Evolutionary conservation across 2,797 vertebrate genomes (phyloP).

Genomic region (Bradypodion pumilum): DNA sequence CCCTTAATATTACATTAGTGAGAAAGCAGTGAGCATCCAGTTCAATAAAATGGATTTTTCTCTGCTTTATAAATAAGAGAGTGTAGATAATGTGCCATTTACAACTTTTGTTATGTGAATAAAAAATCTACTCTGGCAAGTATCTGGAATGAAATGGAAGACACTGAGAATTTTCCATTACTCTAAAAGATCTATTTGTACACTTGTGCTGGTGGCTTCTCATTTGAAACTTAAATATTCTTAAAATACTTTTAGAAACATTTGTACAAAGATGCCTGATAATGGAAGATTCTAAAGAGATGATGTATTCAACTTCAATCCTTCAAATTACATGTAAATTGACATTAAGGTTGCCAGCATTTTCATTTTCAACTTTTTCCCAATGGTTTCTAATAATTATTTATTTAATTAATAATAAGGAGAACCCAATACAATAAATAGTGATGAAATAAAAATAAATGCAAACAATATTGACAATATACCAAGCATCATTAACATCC

Average conservation of each 20-base stretch:
- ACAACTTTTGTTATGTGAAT: slow-evolving; percentile 51
- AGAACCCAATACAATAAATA: too few species aligned
- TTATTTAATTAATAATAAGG: background rate
- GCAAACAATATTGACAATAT: too few species aligned
- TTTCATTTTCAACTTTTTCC: background rate
- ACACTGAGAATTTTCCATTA: slow-evolving; percentile 8
- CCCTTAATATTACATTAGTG: slow-evolving; percentile 58
- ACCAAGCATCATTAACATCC: too few species aligned
- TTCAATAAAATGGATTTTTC: slow-evolving; percentile 65
- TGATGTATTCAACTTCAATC: background rate
- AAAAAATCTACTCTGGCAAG: slow-evolving; percentile 47
- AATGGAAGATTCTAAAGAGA: background rate
- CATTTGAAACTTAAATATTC: slow-evolving; percentile 19
- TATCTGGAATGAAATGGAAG: slow-evolving; percentile 42
- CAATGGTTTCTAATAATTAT: background rate
- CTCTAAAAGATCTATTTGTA: slow-evolving; percentile 37
- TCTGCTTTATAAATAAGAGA: slow-evolving; percentile 59
- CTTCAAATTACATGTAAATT: slow-evolving; percentile 13
- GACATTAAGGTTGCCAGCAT: background rate
- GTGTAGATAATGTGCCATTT: slow-evolving; percentile 61
- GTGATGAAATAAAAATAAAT: too few species aligned
- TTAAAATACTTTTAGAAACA: slow-evolving; percentile 26
- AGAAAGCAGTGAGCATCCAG: slow-evolving; percentile 48
- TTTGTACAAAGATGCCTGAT: background rate
- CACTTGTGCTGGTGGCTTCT: background rate